Conservation (phyloP, 2,113 vertebrate genomes). For the Anas platyrhynchos region DNA sequence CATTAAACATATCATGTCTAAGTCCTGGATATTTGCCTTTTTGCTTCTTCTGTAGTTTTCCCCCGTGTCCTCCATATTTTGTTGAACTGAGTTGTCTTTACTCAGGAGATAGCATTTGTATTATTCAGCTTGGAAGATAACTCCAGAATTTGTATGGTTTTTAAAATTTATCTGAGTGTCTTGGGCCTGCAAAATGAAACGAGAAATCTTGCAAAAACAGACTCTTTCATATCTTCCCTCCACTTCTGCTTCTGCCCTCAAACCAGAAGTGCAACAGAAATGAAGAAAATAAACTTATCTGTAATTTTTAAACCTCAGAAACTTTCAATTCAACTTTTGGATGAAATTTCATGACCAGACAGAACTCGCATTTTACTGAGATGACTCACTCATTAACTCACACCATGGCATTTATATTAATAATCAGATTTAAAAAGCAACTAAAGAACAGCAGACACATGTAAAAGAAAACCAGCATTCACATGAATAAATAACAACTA, state of each 20-base stretch:
- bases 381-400: neutral
- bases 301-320: slow-evolving; percentile 17
- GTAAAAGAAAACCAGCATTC: neutral
- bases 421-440: slow-evolving; percentile 1
- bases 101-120: neutral
- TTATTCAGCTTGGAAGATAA: slow-evolving; percentile 13
- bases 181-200: neutral
- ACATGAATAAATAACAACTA: neutral
- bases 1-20: slow-evolving; percentile 24
- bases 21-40: neutral
- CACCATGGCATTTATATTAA: neutral
- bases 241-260: slow-evolving; percentile 34
- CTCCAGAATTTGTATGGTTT: neutral
- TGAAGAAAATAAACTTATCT: slow-evolving; percentile 7
- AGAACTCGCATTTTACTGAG: neutral
- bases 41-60: neutral
- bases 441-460: neutral
- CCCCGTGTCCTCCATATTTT: neutral
- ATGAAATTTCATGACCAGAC: neutral
- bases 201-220: neutral
- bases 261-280: slow-evolving; percentile 45
- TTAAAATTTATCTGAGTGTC: neutral
- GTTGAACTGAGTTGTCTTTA: neutral
- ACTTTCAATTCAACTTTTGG: slow-evolving; percentile 43
- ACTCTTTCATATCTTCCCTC: slow-evolving; percentile 4